These are phyloP conservation scores for Zosterops japonicus DNA, from an alignment of 2,113 vertebrate species.

Conservation along the genomic window DNA sequence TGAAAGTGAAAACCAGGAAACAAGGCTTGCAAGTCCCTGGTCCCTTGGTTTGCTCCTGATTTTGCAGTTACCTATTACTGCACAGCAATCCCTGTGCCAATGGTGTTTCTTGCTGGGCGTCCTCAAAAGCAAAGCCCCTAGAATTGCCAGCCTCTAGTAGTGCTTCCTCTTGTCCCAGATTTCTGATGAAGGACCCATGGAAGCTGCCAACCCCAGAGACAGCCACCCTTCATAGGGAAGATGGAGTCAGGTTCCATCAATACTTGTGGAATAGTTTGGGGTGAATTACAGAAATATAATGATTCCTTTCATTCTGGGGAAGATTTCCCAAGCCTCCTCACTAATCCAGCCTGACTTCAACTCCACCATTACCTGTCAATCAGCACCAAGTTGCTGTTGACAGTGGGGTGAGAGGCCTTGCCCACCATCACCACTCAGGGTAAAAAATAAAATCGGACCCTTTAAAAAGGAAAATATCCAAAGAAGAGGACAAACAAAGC, in stretches of 20 bases:
- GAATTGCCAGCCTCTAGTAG: neutral
- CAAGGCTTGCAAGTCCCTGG: neutral
- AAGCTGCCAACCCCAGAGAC: neutral
- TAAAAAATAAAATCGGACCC: neutral
- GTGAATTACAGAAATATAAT: neutral
- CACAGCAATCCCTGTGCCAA: neutral
- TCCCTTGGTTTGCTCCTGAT: neutral
- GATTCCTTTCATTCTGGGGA: neutral
- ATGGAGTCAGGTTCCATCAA: neutral
- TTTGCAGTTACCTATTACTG: neutral
- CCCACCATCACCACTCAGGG: neutral
- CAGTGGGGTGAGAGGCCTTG: neutral
- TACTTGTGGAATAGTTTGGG: neutral
- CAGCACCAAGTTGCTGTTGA: neutral
- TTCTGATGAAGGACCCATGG: rapidly evolving
- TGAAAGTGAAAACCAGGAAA: neutral
- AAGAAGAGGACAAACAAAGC: neutral
- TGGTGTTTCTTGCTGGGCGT: neutral
- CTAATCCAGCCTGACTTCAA: neutral
- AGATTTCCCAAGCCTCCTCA: neutral
- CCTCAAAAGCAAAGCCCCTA: neutral
- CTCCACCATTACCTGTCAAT: neutral
- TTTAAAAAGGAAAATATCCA: neutral
- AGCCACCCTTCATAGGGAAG: neutral
- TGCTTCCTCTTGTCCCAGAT: neutral